Base-by-base conservation (phyloP, 2,888 invertebrate genomes). In the Lypha dubia region DNA sequence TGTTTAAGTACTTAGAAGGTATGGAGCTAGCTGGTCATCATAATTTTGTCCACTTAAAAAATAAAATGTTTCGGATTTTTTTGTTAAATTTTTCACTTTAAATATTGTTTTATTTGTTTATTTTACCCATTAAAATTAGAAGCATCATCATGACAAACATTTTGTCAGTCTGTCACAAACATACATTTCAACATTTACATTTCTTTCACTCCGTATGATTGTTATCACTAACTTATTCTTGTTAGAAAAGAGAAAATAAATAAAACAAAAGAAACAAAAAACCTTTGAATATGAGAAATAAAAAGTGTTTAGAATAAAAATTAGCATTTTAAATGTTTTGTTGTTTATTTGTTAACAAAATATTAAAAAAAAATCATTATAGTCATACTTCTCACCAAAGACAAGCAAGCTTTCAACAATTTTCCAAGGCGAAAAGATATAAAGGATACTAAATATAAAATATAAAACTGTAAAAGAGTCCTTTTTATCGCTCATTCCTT, bases 291-390 rank as follows among this genome's bases (percentile, higher is more conserved):
- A 74, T 56, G 22, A 44, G 28, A 46, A 32, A 22, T 38, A 17
- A 58, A 56, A 32, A 38, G 9, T 13, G 13, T 8, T n/a, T 8
- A 28, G 49, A 67, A 46, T 13, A 22, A 75, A 76, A 79, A 79
- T 84, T 84, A 68, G 79, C 76, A 70, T 84, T 84, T 75, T 58
- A 75, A 58, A 70, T 76, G 49, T 62, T 84, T 38, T 63, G 51
- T 81, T 81, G 84, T 77, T 80, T 74, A 77, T 77, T 81, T 74
- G 53, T 67, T 17, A 15, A 3, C 32, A 28, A 51, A 58, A 60
- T 7, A 49, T 17, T 58, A 70, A 70, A 44, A 24, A 49, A 65
- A 32, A 58, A 20, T 56, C n/a, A 56, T 75, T 62, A 35, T n/a
- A n/a, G n/a, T n/a, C n/a, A n/a, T 17, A 9, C 44, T 41, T 46